Conservation (phyloP, 2,797 vertebrate genomes). For the Syngnathus rostellatus region DNA sequence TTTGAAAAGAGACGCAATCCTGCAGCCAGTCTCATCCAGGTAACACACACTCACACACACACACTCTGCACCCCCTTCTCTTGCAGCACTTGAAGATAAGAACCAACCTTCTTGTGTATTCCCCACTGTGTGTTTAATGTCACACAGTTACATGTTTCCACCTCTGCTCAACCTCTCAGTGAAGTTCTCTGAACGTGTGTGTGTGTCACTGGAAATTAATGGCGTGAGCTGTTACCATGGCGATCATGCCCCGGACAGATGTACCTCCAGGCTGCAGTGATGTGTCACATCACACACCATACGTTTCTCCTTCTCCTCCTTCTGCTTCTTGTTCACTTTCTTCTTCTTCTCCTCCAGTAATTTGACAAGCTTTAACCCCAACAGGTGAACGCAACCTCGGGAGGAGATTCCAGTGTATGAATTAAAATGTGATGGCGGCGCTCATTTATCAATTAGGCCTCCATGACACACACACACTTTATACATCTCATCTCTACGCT, state of each 20-base stretch:
- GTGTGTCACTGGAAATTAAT: constrained; percentile 9
- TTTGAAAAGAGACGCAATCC: constrained; percentile 98
- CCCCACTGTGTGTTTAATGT: constrained; percentile 2
- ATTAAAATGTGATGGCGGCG: constrained; percentile 23
- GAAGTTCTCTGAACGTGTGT: not conserved
- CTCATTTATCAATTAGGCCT: constrained; percentile 23
- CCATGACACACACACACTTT: constrained; percentile 23
- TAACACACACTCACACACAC: constrained; percentile 42
- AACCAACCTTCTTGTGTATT: not conserved
- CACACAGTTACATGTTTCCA: not conserved
- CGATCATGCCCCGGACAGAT: not conserved
- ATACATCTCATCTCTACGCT: constrained; percentile 1
- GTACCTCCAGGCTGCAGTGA: not conserved
- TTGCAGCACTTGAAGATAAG: not conserved
- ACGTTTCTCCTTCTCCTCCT: constrained; percentile 3
- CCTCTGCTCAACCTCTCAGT: not conserved
- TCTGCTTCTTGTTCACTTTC: not conserved
- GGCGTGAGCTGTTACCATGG: constrained; percentile 16
- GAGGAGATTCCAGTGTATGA: constrained; percentile 30
- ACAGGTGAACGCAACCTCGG: constrained; percentile 52
- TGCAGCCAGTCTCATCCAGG: constrained; percentile 96
- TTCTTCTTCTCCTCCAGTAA: constrained; percentile 15
- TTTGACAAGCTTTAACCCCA: constrained; percentile 29
- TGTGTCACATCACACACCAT: constrained; percentile 7
- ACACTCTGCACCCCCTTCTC: not conserved